A percentile compares a stretch with the other conserved stretches of the same genome.
These are phyloP conservation scores for Dexiosoma caninum DNA, from an alignment of 2,888 invertebrate genomes.

Conservation along the genomic window DNA sequence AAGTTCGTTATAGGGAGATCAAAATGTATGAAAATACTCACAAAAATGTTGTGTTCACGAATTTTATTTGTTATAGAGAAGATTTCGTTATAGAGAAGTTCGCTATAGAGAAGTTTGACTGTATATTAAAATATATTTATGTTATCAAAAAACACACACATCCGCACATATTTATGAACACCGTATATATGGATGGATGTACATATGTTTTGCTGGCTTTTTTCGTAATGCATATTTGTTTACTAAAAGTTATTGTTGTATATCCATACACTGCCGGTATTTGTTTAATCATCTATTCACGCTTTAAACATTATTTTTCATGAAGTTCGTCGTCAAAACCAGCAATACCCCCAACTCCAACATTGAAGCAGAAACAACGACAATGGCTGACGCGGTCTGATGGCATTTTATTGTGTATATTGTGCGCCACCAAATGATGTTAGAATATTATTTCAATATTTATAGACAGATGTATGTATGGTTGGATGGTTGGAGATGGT, in stretches of 20 bases:
- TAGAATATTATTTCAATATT: slow-evolving; percentile 40
- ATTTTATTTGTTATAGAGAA: too few species aligned
- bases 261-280: slow-evolving; percentile 21
- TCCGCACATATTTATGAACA: not conserved
- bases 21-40: too few species aligned
- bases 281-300: slow-evolving; percentile 62
- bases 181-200: not conserved
- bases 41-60: too few species aligned
- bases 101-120: too few species aligned
- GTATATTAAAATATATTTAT: too few species aligned
- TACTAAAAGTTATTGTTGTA: slow-evolving; percentile 31
- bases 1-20: too few species aligned
- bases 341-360: not conserved
- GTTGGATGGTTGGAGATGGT: slow-evolving; percentile 18
- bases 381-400: not conserved
- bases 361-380: not conserved
- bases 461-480: slow-evolving; percentile 15
- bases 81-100: too few species aligned
- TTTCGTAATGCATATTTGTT: slow-evolving; percentile 10
- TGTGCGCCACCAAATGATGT: slow-evolving; percentile 18
- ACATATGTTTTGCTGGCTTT: too few species aligned
- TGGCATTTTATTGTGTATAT: slow-evolving; percentile 20
- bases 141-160: too few species aligned
- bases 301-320: slow-evolving; percentile 57
- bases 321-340: slow-evolving; percentile 35